Base-by-base conservation (phyloP, 1,140 invertebrate genomes). In the Zaprionus davidi region DNA sequence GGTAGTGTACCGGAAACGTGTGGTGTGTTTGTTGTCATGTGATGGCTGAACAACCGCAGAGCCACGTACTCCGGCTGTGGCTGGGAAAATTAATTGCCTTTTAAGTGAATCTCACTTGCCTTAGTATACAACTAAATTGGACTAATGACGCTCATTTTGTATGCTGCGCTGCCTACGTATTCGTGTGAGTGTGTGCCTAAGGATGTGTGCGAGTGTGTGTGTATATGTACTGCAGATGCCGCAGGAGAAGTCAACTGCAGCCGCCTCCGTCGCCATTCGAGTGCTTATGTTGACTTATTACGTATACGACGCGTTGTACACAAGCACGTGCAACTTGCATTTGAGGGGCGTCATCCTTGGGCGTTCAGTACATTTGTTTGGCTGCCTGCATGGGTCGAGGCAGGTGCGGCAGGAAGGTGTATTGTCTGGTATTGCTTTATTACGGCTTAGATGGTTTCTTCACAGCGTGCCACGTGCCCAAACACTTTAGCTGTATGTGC, bases 71-170 rank as follows among this genome's bases (percentile, higher is more conserved):
- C 73, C 44, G 76, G 34, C 69, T 82, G 83, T 77, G 91, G 86
- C 78, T 90, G 70, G 79, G 73, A 76, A 91, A 86, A 92, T 92
- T 92, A 92, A 92, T 92, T 92, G 91, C 91, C 91, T 91, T 92
- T 92, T 92, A 92, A 92, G 91, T 92, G 90, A 91, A 92, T 92
- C 90, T 88, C 91, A 86, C 83, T 92, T 92, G 78, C 90, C 79
- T 90, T 82, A 79, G 90, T 86, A 90, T 90, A 90, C 85, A 91
- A 91, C 88, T 90, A 91, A 91, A 91, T 91, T 91, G 90, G 79
- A 88, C 90, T 91, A 91, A 91, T 91, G 90, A 91, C 84, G 90
- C 90, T 91, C 85, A 91, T 91, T 91, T 91, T 76, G 75, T 91
- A 90, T 83, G 82, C 90, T 65, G 68, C 69, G 64, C 56, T 36